Conservation (phyloP, 1,140 invertebrate species). For the Bombus pascuorum region DNA sequence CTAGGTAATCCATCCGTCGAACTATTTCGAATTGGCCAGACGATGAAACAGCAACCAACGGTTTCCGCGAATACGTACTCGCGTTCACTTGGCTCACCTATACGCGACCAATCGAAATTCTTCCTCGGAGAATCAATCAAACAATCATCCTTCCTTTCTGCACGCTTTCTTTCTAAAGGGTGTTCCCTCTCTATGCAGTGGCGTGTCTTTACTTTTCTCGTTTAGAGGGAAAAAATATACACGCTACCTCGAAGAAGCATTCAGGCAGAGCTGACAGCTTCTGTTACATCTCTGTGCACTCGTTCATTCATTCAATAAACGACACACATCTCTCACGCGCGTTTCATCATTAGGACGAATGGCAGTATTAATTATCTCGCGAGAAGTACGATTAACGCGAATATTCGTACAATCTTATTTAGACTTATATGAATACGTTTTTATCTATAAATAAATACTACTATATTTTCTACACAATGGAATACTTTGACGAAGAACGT, state of each 20-base stretch:
- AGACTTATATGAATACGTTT: conserved; percentile 51
- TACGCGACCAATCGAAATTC: background rate
- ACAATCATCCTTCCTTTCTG: background rate
- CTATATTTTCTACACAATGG: conserved; percentile 71
- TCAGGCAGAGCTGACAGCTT: background rate
- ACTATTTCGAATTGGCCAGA: conserved; percentile 10
- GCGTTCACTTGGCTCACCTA: background rate
- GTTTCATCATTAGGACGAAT: background rate
- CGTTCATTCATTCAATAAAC: background rate
- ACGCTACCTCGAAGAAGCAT: background rate
- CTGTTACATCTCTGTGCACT: too few species aligned
- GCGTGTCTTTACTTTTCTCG: background rate
- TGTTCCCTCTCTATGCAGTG: too few species aligned
- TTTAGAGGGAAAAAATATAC: background rate
- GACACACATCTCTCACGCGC: background rate
- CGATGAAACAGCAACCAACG: background rate
- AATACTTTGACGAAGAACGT: conserved; percentile 72
- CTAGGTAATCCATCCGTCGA: conserved; percentile 33
- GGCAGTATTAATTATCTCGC: conserved; percentile 19
- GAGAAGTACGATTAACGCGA: background rate
- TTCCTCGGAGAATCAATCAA: background rate
- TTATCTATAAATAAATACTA: conserved; percentile 78
- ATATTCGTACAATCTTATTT: background rate
- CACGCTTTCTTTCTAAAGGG: background rate
- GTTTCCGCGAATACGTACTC: background rate